These are phyloP conservation scores for Eupithecia centaureata DNA, from an alignment of 2,888 invertebrate species.

Conservation along the genomic window DNA sequence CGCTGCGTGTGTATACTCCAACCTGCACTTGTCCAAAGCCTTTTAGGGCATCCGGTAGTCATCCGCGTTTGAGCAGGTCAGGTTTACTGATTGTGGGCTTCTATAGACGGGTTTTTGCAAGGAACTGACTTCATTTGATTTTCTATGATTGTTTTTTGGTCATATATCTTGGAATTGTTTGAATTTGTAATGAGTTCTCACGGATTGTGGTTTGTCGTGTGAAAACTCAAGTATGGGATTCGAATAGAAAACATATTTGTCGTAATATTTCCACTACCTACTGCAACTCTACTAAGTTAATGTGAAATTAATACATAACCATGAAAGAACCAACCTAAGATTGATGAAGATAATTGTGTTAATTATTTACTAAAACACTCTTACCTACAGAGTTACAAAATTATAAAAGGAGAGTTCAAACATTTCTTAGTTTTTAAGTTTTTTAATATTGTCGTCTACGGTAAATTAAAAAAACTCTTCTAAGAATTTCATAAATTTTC, in stretches of 20 bases:
- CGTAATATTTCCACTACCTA: background rate
- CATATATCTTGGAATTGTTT: background rate
- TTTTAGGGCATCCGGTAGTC: slow-evolving; percentile 37
- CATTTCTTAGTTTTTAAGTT: too few relatives aligned
- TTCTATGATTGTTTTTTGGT: slow-evolving; percentile 16
- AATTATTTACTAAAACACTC: too few relatives aligned
- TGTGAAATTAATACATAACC: too few relatives aligned
- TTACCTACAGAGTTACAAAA: too few relatives aligned
- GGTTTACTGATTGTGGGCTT: slow-evolving; percentile 13
- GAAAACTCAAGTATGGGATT: background rate
- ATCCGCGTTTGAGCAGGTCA: slow-evolving; percentile 30
- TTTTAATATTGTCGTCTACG: too few relatives aligned
- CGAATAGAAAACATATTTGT: background rate
- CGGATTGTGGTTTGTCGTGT: background rate
- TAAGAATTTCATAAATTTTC: too few relatives aligned
- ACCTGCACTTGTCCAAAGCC: slow-evolving; percentile 25
- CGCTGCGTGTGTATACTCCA: slow-evolving; percentile 10
- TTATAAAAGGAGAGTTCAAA: too few relatives aligned
- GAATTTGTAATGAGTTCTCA: slow-evolving; percentile 1
- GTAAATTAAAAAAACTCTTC: too few relatives aligned
- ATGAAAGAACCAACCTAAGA: too few relatives aligned
- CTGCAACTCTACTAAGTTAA: background rate
- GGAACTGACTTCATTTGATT: slow-evolving; percentile 19
- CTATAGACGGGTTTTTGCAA: slow-evolving; percentile 26
- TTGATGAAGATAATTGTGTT: too few relatives aligned